Percentiles rank a stretch among this genome's conserved stretches.
phyloP scores from a whole-genome alignment of 2,113 vertebrate species.

The Myiagra hebetior region DNA sequence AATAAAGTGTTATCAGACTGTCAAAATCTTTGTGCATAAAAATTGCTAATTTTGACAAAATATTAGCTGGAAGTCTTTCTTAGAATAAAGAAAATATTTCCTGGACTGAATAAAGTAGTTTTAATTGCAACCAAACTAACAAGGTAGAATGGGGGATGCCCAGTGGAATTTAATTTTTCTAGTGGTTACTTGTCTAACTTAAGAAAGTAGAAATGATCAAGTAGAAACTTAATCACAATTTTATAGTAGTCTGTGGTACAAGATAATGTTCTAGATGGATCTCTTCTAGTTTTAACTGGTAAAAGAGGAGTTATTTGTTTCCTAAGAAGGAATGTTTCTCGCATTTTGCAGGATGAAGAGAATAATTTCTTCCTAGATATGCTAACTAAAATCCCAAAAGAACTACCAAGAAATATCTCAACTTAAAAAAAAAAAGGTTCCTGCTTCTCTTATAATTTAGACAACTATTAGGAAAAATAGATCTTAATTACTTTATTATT shows the following conservation, averaged over 20 bases:
- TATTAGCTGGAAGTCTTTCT: background rate
- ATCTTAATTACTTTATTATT: background rate
- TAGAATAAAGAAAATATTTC: background rate
- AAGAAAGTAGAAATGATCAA: background rate
- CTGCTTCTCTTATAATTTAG: background rate
- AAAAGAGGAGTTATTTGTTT: background rate
- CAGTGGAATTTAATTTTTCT: background rate
- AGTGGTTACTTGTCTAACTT: background rate
- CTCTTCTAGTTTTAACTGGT: background rate
- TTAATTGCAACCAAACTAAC: background rate
- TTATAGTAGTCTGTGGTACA: background rate
- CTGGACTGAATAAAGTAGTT: background rate
- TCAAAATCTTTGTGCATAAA: background rate
- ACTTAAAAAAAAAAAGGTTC: background rate
- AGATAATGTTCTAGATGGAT: background rate
- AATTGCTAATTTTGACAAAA: background rate
- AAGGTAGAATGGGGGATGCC: rapidly evolving
- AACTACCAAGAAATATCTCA: background rate
- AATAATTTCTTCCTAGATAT: background rate
- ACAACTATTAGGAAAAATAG: background rate
- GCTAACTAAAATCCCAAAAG: background rate
- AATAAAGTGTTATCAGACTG: background rate
- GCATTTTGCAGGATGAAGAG: background rate
- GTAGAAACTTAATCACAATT: background rate
- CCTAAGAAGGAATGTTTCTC: background rate